Conservation (phyloP, 2,797 vertebrate species). For the Rachycentron canadum region DNA sequence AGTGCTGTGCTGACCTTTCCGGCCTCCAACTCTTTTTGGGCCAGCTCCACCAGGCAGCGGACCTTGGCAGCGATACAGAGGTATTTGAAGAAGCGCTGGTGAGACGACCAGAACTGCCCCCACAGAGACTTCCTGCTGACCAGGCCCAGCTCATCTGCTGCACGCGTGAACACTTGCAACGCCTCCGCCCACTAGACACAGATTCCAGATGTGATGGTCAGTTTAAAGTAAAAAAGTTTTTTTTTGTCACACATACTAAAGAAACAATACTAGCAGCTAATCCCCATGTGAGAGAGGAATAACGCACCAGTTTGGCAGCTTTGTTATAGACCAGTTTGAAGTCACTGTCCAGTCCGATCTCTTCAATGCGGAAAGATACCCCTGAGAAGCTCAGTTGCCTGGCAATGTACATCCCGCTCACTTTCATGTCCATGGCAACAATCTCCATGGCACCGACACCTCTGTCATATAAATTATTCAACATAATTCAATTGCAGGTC, state of each 20-base stretch:
- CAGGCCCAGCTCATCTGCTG: slow-evolving; percentile 92
- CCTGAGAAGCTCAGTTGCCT: slow-evolving; percentile 98
- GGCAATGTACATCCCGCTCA: slow-evolving; percentile 99
- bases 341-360: slow-evolving; percentile 92
- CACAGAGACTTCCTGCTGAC: slow-evolving; percentile 96
- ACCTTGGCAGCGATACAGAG: slow-evolving; percentile 98
- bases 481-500: slow-evolving; percentile 21
- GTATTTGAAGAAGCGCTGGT: slow-evolving; percentile 99
- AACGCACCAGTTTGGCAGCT: slow-evolving; percentile 92
- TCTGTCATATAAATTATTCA: slow-evolving; percentile 80
- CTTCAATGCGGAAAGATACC: slow-evolving; percentile 96
- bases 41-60: slow-evolving; percentile 93
- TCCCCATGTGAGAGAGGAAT: neutral
- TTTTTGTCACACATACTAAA: neutral
- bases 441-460: slow-evolving; percentile 99
- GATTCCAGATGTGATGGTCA: slow-evolving; percentile 15
- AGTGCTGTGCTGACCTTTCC: slow-evolving; percentile 89
- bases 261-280: neutral
- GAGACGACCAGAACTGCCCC: slow-evolving; percentile 99
- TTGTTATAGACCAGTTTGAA: slow-evolving; percentile 95
- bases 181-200: slow-evolving; percentile 94
- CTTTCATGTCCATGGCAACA: slow-evolving; percentile 99
- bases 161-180: slow-evolving; percentile 91
- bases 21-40: slow-evolving; percentile 89
- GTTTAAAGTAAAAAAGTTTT: neutral